Base-by-base conservation (phyloP, 1,140 invertebrate genomes). In the Catajapyx aquilonaris region DNA sequence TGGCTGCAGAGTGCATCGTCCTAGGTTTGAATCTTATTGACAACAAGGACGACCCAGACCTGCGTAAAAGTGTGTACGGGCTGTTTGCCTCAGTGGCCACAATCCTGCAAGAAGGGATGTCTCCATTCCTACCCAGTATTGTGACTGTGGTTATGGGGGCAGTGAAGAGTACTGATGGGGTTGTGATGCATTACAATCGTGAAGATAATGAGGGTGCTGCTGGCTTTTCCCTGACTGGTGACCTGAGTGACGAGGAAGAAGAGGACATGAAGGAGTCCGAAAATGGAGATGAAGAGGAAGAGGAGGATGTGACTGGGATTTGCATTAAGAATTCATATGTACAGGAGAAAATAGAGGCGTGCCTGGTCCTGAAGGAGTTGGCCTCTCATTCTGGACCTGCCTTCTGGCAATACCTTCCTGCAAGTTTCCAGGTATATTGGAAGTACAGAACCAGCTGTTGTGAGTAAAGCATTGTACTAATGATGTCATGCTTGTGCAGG, bases 261-360 rank as follows among this genome's bases (percentile, higher is more conserved):
- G 64, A 69, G 34, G 58, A 63, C 42, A 66, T 66, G 41, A 65
- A 68, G 15, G 64, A 68, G 32, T 55, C 55, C 30, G 63, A 55
- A 30, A 62, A 67, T 38, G 55, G 61, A 10, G 59, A 61, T 28
- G 62, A 61, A 15, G 64, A 65, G 15, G 65, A 69, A 37, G 49
- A 55, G 13, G 47, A 47, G 17, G 64, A 68, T 44, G 40, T 51
- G 20, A 35, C 39, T 57, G 62, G 55, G 17, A 73, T 69, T 37
- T 68, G 56, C 20, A 71, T 81, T 10, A 74, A 78, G 50, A 83
- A 81, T 56, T 60, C 76, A 1, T 84, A 69, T 49, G 55, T 78
- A 23, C 69, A 76, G 46, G 80, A 84, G 52, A 84, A 84, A 48
- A 78, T 80, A 54, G 76, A 78, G 53, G 76, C 79, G 4, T 72